phyloP scores from a whole-genome alignment of 2,888 invertebrate genomes.

The Drosophila lutescens region DNA sequence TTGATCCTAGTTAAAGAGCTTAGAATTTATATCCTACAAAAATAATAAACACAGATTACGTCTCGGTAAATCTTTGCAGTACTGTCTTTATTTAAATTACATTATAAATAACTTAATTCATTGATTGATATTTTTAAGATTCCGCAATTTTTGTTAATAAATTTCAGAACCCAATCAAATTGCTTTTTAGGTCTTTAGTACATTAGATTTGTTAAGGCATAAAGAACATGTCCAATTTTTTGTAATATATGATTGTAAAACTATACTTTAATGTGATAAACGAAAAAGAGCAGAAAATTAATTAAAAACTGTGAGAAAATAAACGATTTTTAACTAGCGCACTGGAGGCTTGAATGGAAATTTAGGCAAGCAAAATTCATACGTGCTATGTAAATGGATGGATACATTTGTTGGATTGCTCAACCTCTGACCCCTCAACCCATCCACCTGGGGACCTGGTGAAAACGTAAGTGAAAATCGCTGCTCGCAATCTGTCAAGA shows the following conservation, averaged over 20 bases:
- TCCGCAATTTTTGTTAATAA: neutral
- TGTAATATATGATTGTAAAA: conserved; percentile 62
- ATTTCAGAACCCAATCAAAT: conserved; percentile 3
- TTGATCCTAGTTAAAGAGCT: neutral
- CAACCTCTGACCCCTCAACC: conserved; percentile 8
- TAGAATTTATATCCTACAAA: neutral
- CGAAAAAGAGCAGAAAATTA: conserved; percentile 46
- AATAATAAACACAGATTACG: neutral
- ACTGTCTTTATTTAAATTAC: neutral
- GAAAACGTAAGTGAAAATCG: conserved; percentile 3
- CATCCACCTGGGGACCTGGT: neutral
- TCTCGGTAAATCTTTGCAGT: neutral
- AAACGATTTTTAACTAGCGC: conserved; percentile 67
- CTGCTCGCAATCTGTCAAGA: conserved; percentile 60
- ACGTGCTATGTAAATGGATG: conserved; percentile 58
- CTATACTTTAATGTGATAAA: conserved; percentile 77
- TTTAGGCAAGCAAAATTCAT: conserved; percentile 9
- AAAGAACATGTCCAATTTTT: conserved; percentile 48
- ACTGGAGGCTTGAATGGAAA: neutral
- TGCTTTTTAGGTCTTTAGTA: conserved; percentile 52
- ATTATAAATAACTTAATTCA: neutral
- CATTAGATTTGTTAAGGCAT: conserved; percentile 60
- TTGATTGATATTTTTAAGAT: neutral
- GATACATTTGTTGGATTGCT: conserved; percentile 52
- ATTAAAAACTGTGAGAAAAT: conserved; percentile 46